These are phyloP conservation scores for Caenorhabditis elegans DNA, from an alignment of 1,140 invertebrate species.

Conservation along the genomic window WBcel235 BX284606.5:2187001-2187500, in stretches of 20 bases:
- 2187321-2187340: background rate
- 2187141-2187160: background rate
- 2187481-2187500: background rate
- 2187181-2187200: conserved; percentile 10
- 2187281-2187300: background rate
- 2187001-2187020: no score
- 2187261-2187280: background rate
- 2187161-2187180: background rate
- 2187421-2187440: no score
- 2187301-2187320: background rate
- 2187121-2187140: background rate
- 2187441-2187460: background rate
- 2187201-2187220: background rate
- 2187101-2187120: background rate
- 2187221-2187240: background rate
- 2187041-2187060: background rate
- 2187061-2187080: background rate
- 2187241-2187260: background rate
- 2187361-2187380: no score
- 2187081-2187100: background rate
- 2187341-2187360: no score
- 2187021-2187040: background rate
- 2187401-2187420: background rate
- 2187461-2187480: background rate
- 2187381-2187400: no score